Evolutionary conservation across 2,797 vertebrate species (phyloP), one percentile per base, ranked within the genome.

Genomic region (Chelonia mydas): DNA sequence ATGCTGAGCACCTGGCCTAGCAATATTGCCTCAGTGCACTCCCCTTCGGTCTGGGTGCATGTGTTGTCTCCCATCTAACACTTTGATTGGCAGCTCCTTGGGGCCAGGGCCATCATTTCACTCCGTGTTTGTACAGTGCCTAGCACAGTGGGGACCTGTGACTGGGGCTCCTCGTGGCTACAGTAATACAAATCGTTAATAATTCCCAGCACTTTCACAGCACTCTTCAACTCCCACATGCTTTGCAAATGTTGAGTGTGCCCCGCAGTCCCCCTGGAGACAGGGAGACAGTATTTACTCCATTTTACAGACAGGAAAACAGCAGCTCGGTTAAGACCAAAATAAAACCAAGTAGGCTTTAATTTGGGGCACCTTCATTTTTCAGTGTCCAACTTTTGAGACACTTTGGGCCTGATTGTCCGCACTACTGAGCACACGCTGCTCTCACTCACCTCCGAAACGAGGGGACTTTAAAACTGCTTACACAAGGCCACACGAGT

Each of bases 261-360:
- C 90, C 0, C 1, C 72, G 57, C 95, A 91, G 96, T 91, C 94
- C 89, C 93, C 93, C 78, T 51, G 92, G 90, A 81, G 51, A 86
- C 81, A 93, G 91, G 94, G 95, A 95, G 95, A 93, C 81, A 25
- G 82, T 92, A 93, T 94, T 97, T 91, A 86, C 93, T 96, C 86
- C 8, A 21, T 51, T 90, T 89, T 90, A 84, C 0, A 0, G 92
- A 92, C 87, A 61, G 83, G 91, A 81, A 94, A 0, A 0, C 89
- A 81, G 94, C 95, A 87, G 91, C 78, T 12, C 21, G 68, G 95
- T 92, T 93, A 95, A 78, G 92, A 95, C 92, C 84, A 94, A 95
- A 91, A 86, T 65, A 96, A 93, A 94, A 87, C 94, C 95, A 96
- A 93, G 90, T 33, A 91, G 55, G 88, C 96, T 91, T 96, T 84